Evolutionary conservation across 2,113 vertebrate genomes (phyloP), one percentile per base, ranked within the genome.

Genomic region (Lota lota): DNA sequence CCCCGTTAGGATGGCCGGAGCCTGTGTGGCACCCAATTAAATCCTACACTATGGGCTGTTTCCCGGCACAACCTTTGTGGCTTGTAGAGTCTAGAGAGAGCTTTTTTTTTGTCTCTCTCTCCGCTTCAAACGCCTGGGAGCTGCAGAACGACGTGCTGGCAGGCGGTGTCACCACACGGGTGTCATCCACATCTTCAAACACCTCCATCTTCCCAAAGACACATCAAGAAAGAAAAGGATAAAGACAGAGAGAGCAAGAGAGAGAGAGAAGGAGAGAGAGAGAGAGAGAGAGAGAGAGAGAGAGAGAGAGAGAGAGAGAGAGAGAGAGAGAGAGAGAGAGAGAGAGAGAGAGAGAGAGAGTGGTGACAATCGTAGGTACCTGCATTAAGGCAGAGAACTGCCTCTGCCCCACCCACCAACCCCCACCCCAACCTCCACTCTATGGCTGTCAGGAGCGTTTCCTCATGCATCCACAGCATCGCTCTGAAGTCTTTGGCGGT

Each of bases 111-210:
- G 4, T 33, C 28, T 5, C 28, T 33, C 28, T 78, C 72, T 77
- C 70, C 53, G 63, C 83, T 85, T 87, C 64, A 83, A 79, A 81
- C 73, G 57, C 67, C 66, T 56, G 61, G 28, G 16, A 64, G 69
- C 69, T 22, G 66, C 60, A 64, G 67, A 76, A 79, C 15, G 69
- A 75, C 80, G 69, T 36, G 1, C 63, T 24, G 70, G 61, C 68
- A 77, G 82, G 67, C 74, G 59, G 72, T 24, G 60, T 70, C 80
- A 72, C 75, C 70, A 72, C 78, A 77, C 22, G 70, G 76, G 76
- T 75, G 76, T 79, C 81, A 78, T 80, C 77, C 68, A 59, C 63
- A 68, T 72, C 85, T 92, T 92, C 87, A 88, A 89, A 91, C 83
- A 64, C 83, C 81, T 84, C 79, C 58, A 74, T 86, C 85, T 89